Conservation (phyloP, 1,140 invertebrate genomes). For the Penaeus japonicus region DNA sequence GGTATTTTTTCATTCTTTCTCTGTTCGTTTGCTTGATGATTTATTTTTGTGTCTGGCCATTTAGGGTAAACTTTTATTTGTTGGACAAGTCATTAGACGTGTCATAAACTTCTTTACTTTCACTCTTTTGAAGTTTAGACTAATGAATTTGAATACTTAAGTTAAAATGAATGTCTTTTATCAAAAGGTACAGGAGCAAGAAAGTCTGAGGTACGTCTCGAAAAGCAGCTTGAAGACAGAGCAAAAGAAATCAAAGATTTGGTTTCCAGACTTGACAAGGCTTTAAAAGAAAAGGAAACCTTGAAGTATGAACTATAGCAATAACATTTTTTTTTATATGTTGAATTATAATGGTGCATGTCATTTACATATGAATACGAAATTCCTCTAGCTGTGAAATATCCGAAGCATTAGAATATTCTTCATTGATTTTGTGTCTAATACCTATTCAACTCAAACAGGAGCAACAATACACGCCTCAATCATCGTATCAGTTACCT, state of each 20-base stretch:
- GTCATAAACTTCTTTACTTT: too few relatives aligned
- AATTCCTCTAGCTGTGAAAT: not conserved
- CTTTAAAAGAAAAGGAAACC: slow-evolving; percentile 55
- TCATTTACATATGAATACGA: not conserved
- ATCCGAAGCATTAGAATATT: not conserved
- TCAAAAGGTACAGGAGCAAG: not conserved
- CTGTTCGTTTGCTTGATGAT: not conserved
- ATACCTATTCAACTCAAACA: slow-evolving; percentile 62
- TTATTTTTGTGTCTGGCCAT: too few relatives aligned
- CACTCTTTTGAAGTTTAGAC: not conserved
- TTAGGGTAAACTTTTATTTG: too few relatives aligned
- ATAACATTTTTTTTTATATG: not conserved
- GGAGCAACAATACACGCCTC: slow-evolving; percentile 81
- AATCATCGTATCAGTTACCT: slow-evolving; percentile 88
- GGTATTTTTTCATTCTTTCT: not conserved
- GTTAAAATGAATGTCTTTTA: not conserved
- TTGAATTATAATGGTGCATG: too few relatives aligned
- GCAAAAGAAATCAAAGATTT: slow-evolving; percentile 47
- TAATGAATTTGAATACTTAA: not conserved
- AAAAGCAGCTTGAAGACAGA: slow-evolving; percentile 49
- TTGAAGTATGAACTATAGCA: slow-evolving; percentile 39
- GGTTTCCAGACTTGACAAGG: slow-evolving; percentile 43
- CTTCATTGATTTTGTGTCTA: not conserved
- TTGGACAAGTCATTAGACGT: too few relatives aligned
- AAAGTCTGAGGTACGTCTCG: slow-evolving; percentile 1